Evolutionary conservation across 2,113 vertebrate genomes (phyloP).

Genomic region (Myotis davidii): DNA sequence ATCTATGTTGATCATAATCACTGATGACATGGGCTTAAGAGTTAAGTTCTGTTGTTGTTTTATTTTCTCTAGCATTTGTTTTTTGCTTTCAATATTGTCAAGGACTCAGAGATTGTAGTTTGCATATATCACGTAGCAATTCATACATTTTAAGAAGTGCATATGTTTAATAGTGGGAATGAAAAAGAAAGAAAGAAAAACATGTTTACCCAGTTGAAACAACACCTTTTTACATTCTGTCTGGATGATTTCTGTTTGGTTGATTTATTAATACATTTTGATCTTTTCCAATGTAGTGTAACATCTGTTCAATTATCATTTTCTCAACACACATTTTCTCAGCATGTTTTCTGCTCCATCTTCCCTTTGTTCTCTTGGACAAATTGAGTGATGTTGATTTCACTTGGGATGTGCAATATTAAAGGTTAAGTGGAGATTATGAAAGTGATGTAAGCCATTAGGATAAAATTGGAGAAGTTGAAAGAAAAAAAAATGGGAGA

Average conservation of each 20-base stretch:
- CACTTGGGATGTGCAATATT: slow-evolving; percentile 63
- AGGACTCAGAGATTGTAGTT: background rate
- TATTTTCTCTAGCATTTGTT: background rate
- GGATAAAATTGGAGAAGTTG: slow-evolving; percentile 49
- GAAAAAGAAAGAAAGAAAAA: background rate
- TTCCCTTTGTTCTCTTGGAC: slow-evolving; percentile 69
- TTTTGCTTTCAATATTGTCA: background rate
- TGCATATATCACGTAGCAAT: background rate
- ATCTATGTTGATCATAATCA: background rate
- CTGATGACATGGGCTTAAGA: background rate
- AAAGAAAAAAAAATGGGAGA: slow-evolving; percentile 15
- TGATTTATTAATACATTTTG: slow-evolving; percentile 74
- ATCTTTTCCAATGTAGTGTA: slow-evolving; percentile 66
- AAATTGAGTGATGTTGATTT: slow-evolving; percentile 70
- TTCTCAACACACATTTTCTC: slow-evolving; percentile 66
- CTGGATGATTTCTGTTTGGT: slow-evolving; percentile 60
- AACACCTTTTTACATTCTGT: slow-evolving; percentile 68
- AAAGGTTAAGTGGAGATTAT: slow-evolving; percentile 76
- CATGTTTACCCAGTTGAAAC: slow-evolving; percentile 62
- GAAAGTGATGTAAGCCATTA: slow-evolving; percentile 60
- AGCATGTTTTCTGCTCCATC: slow-evolving; percentile 51
- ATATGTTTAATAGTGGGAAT: slow-evolving; percentile 4
- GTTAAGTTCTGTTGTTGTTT: background rate
- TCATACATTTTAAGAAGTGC: background rate
- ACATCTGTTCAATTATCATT: slow-evolving; percentile 78